Evolutionary conservation across 2,797 vertebrate species (phyloP).

Genomic region (Sebastes aleutianus): DNA sequence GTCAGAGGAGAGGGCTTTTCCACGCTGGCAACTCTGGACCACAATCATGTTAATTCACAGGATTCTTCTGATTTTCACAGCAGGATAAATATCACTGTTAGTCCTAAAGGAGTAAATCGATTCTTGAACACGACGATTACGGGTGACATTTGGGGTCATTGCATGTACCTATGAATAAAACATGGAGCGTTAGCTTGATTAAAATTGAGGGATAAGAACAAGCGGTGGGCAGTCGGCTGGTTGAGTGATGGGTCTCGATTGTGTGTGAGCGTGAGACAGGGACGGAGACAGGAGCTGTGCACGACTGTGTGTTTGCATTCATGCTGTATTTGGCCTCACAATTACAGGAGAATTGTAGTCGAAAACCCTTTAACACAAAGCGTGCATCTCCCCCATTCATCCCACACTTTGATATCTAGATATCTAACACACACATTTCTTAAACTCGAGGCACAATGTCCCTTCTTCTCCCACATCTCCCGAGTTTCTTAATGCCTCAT

Average conservation of each 20-base stretch:
- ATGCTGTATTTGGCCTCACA: not conserved
- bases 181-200: slow-evolving; percentile 61
- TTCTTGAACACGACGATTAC: slow-evolving; percentile 12
- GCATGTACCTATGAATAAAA: slow-evolving; percentile 62
- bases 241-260: slow-evolving; percentile 42
- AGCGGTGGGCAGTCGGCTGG: slow-evolving; percentile 20
- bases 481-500: too few species aligned
- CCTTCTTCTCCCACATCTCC: too few species aligned
- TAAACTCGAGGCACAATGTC: not conserved
- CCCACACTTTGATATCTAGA: not conserved
- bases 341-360: not conserved
- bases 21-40: not conserved
- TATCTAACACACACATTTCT: not conserved
- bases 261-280: not conserved
- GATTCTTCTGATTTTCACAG: not conserved
- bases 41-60: not conserved
- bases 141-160: slow-evolving; percentile 12
- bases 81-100: not conserved
- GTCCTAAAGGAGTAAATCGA: slow-evolving; percentile 13
- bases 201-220: slow-evolving; percentile 50
- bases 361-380: not conserved
- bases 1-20: not conserved
- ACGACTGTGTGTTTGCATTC: not conserved
- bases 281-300: not conserved
- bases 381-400: not conserved